phyloP scores from a whole-genome alignment of 2,797 vertebrate species.

The Mergus octosetaceus region DNA sequence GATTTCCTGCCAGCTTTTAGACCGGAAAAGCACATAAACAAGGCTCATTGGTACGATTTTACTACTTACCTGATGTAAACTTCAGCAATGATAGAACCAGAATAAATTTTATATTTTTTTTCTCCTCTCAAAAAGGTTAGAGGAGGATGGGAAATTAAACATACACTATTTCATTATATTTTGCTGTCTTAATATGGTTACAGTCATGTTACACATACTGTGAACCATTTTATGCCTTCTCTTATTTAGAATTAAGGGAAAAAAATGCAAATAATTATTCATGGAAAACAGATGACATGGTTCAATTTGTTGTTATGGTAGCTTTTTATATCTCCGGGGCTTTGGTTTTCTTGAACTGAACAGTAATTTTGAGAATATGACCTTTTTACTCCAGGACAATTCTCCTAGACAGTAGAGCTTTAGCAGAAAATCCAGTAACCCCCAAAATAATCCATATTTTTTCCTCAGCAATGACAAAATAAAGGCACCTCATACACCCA shows the following conservation, averaged over 20 bases:
- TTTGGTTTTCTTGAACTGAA: not conserved
- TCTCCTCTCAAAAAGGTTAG: too few relatives aligned
- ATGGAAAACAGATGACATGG: not conserved
- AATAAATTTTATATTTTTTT: not conserved
- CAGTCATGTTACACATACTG: not conserved
- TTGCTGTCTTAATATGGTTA: not conserved
- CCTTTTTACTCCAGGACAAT: not conserved
- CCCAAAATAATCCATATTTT: not conserved
- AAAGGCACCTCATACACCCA: not conserved
- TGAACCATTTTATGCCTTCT: not conserved
- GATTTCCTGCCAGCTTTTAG: not conserved
- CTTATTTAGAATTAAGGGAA: not conserved
- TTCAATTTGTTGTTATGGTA: not conserved
- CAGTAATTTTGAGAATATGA: not conserved
- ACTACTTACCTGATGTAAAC: not conserved
- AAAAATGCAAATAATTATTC: not conserved
- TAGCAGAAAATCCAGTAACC: not conserved
- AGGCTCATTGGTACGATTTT: not conserved
- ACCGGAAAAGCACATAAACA: accelerated
- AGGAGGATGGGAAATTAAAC: not conserved
- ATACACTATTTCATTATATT: not conserved
- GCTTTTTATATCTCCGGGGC: not conserved
- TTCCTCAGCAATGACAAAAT: not conserved
- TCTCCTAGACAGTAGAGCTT: not conserved
- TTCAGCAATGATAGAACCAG: not conserved